phyloP scores from a whole-genome alignment of 2,888 invertebrate genomes.

The Pseudeuparius sepicola region DNA sequence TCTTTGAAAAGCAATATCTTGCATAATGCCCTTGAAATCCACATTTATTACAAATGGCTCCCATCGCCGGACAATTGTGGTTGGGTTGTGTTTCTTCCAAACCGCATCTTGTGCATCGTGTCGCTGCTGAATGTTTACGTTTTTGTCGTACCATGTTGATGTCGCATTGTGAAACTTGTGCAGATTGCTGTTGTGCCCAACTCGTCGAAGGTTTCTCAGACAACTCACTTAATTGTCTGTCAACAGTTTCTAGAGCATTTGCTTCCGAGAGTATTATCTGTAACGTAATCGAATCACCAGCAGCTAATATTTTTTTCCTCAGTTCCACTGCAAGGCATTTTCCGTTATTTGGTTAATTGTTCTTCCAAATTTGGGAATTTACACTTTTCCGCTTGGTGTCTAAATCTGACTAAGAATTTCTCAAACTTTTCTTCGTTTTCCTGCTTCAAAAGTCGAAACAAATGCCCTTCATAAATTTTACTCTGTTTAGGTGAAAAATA shows the following conservation, averaged over 20 bases:
- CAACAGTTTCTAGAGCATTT: conserved; percentile 20
- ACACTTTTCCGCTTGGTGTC: conserved; percentile 19
- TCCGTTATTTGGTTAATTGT: conserved; percentile 26
- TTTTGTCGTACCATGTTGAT: no score
- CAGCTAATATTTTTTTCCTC: conserved; percentile 20
- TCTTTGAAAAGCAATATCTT: conserved; percentile 4
- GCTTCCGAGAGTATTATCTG: conserved; percentile 20
- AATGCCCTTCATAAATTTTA: conserved; percentile 26
- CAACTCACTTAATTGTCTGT: conserved; percentile 16
- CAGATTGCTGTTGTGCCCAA: no score
- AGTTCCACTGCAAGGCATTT: conserved; percentile 23
- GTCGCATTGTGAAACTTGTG: no score
- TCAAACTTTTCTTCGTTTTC: conserved; percentile 29
- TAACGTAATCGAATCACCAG: conserved; percentile 18
- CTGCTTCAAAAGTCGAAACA: conserved; percentile 27
- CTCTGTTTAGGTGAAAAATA: conserved; percentile 27
- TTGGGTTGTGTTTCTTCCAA: no score
- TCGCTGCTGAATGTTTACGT: no score
- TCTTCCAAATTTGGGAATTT: conserved; percentile 19
- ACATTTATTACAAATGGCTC: conserved; percentile 5
- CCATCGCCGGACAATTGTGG: conserved; percentile 4
- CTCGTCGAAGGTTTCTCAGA: no score
- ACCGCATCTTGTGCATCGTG: no score
- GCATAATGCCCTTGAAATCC: conserved; percentile 7
- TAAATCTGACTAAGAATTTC: conserved; percentile 27